Percentiles rank a stretch among this genome's conserved stretches.
phyloP scores from a whole-genome alignment of 2,888 invertebrate genomes.

The Dinocampus coccinellae region DNA sequence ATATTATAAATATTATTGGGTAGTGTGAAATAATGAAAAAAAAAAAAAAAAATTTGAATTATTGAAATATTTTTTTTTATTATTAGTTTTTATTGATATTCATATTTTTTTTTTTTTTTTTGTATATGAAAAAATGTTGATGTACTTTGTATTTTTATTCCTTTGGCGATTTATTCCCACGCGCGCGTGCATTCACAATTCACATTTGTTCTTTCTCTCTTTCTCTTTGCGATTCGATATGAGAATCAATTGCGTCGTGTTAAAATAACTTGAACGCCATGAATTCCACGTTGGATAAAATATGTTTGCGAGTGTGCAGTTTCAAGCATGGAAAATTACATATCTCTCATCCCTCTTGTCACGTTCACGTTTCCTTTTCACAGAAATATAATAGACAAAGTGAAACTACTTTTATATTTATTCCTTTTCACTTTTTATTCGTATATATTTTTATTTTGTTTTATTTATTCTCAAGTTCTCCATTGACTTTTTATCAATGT shows the following conservation, averaged over 20 bases:
- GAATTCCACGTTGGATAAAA: slow-evolving; percentile 24
- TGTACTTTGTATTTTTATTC: background rate
- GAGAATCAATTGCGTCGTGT: slow-evolving; percentile 27
- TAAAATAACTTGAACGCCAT: slow-evolving; percentile 35
- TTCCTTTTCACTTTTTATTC: background rate
- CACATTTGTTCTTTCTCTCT: background rate
- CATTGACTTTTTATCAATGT: background rate
- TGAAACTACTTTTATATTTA: slow-evolving; percentile 6
- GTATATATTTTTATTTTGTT: background rate
- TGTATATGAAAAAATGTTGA: background rate
- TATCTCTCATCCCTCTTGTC: slow-evolving; percentile 11
- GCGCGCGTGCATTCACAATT: background rate
- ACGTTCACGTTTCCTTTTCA: slow-evolving; percentile 18
- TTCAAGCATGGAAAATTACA: slow-evolving; percentile 37
- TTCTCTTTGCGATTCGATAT: no score
- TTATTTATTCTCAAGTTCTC: background rate
- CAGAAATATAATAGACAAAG: background rate
- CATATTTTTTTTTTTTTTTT: background rate
- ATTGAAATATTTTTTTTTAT: no score
- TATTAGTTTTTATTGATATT: no score
- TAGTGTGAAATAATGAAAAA: no score
- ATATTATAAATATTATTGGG: no score
- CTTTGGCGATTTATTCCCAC: background rate
- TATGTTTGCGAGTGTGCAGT: slow-evolving; percentile 15
- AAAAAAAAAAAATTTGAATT: no score